Evolutionary conservation across 2,888 invertebrate genomes (phyloP), one percentile per base, ranked within the genome.

Genomic region (Mactromeris polynyma): DNA sequence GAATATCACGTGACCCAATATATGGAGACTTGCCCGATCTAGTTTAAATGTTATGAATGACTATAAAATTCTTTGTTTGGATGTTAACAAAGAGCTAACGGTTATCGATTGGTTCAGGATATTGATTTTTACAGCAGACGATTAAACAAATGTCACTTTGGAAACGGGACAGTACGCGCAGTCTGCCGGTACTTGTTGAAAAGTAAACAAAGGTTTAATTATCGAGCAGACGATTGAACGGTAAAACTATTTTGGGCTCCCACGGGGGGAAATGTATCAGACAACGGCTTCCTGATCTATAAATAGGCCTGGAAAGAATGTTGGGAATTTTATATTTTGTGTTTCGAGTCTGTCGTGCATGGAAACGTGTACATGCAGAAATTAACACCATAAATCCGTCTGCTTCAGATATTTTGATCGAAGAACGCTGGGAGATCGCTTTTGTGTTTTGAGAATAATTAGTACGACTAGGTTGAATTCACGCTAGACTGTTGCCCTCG

Each of bases 51-150:
- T 46, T 69, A 86, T 86, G 58, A 78, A 40, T 82, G 82, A 54
- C 80, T 78, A 69, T 83, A 87, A 78, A 80, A 83, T 79, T n/a
- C 82, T 87, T 83, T 83, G 83, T 82, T 83, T 11, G 42, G 77
- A 73, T 26, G 33, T n/a, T 7, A 46, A 84, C 84, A 84, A 84
- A 84, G 84, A 84, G 46, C 21, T 38, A 77, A 77, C 54, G 77
- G 54, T 26, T 73, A 26, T 38, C 51, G 36, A 84, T 84, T 46
- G 51, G 46, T 19, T 31, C 31, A 4, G 33, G 73, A 36, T 38
- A 85, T 85, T 40, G 85, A 85, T 85, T 85, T 79, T 80, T 54
- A 79, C 26, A 73, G 33, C 73, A 73, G 80, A 40, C 64, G 42
- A 80, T 58, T 85, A 26, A 80, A 80, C 79, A 54, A 51, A 46